A percentile compares a stretch with the other conserved stretches of the same genome.
Conservation (phyloP, 2,888 invertebrate genomes). For the Xylota segnis region DNA sequence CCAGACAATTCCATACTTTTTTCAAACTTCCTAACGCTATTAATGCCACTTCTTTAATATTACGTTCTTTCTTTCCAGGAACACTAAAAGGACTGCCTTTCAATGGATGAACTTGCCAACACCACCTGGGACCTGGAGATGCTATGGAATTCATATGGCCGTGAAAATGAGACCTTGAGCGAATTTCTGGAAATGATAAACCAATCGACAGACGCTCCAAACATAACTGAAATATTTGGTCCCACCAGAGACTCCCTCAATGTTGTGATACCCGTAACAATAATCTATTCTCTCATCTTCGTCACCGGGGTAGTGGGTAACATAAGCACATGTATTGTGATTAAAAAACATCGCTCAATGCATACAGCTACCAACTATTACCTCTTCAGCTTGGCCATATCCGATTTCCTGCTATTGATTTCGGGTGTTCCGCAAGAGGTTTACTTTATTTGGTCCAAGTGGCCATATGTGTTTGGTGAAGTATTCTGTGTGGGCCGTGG, state of each 20-base stretch:
- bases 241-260: slow-evolving; percentile 88
- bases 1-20: neutral
- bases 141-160: slow-evolving; percentile 56
- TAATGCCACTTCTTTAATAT: neutral
- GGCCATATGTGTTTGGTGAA: slow-evolving; percentile 92
- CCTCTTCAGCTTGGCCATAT: slow-evolving; percentile 93
- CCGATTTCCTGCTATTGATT: slow-evolving; percentile 91
- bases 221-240: slow-evolving; percentile 78
- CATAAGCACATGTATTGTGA: slow-evolving; percentile 93
- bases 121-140: slow-evolving; percentile 64
- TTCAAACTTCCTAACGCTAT: neutral
- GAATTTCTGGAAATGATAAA: slow-evolving; percentile 59
- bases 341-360: slow-evolving; percentile 92
- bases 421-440: slow-evolving; percentile 91
- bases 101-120: slow-evolving; percentile 64
- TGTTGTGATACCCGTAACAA: slow-evolving; percentile 90
- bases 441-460: slow-evolving; percentile 91
- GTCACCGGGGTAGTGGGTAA: slow-evolving; percentile 92
- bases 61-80: slow-evolving; percentile 41
- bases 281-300: slow-evolving; percentile 92
- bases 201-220: slow-evolving; percentile 45
- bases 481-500: slow-evolving; percentile 92
- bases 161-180: slow-evolving; percentile 49
- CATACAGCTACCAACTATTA: slow-evolving; percentile 93
- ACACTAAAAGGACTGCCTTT: slow-evolving; percentile 1